A percentile compares a stretch with the other conserved stretches of the same genome.
Evolutionary conservation across 2,113 vertebrate species (phyloP).

Genomic region (human (Homo sapiens)): GRCh38 chr21:39563501-39564000

Average conservation of each 20-base stretch:
- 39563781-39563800: not conserved
- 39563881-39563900: not conserved
- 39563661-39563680: not conserved
- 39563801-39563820: fast-evolving
- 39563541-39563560: not conserved
- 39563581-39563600: not conserved
- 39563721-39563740: not conserved
- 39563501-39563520: not conserved
- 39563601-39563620: not conserved
- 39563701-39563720: not conserved
- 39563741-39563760: not conserved
- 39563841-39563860: fast-evolving
- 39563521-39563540: not conserved
- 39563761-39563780: not conserved
- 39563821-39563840: not conserved
- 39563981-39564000: not conserved
- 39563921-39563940: not conserved
- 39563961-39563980: too few species aligned
- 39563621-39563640: too few species aligned
- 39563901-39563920: not conserved
- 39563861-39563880: not conserved
- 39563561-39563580: not conserved
- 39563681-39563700: not conserved
- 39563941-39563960: too few species aligned
- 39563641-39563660: fast-evolving